phyloP scores from a whole-genome alignment of 2,888 invertebrate species.

The Platycheirus albimanus region DNA sequence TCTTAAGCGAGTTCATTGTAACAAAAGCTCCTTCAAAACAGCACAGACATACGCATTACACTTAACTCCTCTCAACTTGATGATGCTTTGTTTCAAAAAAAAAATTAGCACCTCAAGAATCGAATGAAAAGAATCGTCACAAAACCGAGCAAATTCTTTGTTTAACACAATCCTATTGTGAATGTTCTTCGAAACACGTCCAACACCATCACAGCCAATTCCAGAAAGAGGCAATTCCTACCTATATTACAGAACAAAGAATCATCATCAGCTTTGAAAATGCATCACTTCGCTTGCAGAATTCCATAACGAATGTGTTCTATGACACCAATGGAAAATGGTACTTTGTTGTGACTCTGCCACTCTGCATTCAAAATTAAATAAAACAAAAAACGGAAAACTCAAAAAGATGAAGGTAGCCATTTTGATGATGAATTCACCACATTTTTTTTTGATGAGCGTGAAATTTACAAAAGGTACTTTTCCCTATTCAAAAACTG shows the following conservation, averaged over 20 bases:
- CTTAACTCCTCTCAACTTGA: neutral
- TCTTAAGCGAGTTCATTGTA: no score
- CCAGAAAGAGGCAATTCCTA: neutral
- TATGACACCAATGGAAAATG: neutral
- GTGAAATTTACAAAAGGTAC: conserved; percentile 1
- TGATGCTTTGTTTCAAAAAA: neutral
- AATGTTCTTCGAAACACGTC: no score
- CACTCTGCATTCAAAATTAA: neutral
- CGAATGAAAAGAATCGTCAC: neutral
- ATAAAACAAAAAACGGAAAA: neutral
- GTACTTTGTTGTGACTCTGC: neutral
- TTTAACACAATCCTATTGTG: neutral
- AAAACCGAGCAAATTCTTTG: neutral
- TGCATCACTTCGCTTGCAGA: no score
- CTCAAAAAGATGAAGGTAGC: neutral
- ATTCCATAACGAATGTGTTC: neutral
- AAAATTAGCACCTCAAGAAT: neutral
- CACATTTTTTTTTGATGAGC: no score
- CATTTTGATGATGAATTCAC: no score
- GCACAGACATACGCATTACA: no score
- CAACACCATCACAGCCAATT: no score
- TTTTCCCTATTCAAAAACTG: conserved; percentile 5
- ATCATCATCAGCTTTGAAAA: no score
- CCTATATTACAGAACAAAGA: neutral
- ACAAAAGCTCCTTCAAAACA: no score